Evolutionary conservation across 2,888 invertebrate species (phyloP).

Genomic region (Halictus quadricinctus): DNA sequence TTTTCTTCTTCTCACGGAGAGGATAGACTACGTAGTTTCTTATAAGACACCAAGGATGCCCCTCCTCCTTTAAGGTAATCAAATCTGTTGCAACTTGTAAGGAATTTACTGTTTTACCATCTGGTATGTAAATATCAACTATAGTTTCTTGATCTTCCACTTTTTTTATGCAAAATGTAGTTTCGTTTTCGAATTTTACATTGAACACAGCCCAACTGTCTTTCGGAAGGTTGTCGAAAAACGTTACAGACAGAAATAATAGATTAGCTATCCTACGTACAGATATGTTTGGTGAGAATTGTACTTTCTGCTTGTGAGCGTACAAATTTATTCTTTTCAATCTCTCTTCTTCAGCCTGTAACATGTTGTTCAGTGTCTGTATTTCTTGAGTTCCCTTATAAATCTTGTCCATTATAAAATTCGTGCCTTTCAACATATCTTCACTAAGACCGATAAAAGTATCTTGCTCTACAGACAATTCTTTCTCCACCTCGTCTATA

Average conservation of each 20-base stretch:
- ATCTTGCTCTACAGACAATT: constrained; percentile 23
- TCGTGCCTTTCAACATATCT: constrained; percentile 72
- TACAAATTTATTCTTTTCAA: constrained; percentile 76
- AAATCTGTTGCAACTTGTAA: constrained; percentile 70
- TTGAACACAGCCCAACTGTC: constrained; percentile 68
- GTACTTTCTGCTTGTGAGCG: constrained; percentile 67
- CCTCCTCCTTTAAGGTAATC: constrained; percentile 69
- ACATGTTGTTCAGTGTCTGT: constrained; percentile 59
- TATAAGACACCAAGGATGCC: constrained; percentile 75
- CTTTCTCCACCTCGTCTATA: constrained; percentile 46
- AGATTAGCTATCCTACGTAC: constrained; percentile 65
- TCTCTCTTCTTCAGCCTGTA: constrained; percentile 67
- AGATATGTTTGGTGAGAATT: constrained; percentile 64
- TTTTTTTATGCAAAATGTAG: constrained; percentile 71
- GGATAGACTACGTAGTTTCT: constrained; percentile 72
- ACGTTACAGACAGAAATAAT: constrained; percentile 68
- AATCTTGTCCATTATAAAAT: constrained; percentile 72
- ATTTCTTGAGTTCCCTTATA: constrained; percentile 69
- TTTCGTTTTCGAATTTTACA: constrained; percentile 60
- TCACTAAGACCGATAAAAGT: constrained; percentile 63
- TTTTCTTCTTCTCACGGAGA: constrained; percentile 44
- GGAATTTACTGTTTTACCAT: constrained; percentile 37
- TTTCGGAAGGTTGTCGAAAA: constrained; percentile 69
- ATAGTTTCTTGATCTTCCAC: constrained; percentile 65
- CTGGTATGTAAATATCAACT: constrained; percentile 69